Conservation (phyloP, 2,888 invertebrate genomes). For the Trissolcus japonicus region DNA sequence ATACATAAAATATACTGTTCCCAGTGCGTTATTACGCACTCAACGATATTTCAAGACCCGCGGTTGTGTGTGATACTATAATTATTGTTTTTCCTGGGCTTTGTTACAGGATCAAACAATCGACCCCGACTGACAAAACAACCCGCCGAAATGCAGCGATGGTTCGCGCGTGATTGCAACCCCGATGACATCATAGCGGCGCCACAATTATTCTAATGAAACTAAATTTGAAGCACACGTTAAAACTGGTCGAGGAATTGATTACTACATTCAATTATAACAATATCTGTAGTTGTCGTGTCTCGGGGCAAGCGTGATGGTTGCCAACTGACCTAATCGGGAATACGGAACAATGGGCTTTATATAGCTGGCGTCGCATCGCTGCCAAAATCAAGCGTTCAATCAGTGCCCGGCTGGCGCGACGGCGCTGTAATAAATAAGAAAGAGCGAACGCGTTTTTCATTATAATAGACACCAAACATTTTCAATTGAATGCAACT, state of each 20-base stretch:
- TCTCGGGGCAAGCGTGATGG: not conserved
- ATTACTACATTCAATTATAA: too few species aligned
- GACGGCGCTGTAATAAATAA: slow-evolving; percentile 29
- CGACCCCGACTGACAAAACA: slow-evolving; percentile 7
- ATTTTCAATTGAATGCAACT: slow-evolving; percentile 42
- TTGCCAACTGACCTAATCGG: slow-evolving; percentile 24
- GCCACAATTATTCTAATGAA: not conserved
- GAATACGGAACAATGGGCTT: slow-evolving; percentile 29
- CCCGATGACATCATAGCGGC: too few species aligned
- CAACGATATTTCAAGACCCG: slow-evolving; percentile 21
- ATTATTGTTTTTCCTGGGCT: slow-evolving; percentile 18
- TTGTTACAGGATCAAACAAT: slow-evolving; percentile 17
- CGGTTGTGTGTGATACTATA: slow-evolving; percentile 7
- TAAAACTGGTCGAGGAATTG: too few species aligned
- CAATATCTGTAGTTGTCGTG: too few species aligned
- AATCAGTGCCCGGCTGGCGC: slow-evolving; percentile 21
- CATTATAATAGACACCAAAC: slow-evolving; percentile 36
- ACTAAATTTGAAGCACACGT: not conserved
- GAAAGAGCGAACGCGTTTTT: slow-evolving; percentile 19
- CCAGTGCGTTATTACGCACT: slow-evolving; percentile 18
- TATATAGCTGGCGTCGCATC: slow-evolving; percentile 3
- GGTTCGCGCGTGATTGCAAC: too few species aligned
- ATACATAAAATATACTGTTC: slow-evolving; percentile 42
- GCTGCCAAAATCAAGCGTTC: slow-evolving; percentile 32
- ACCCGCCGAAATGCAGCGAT: not conserved